Evolutionary conservation across 2,113 vertebrate species (phyloP), one percentile per base, ranked within the genome.

Genomic region (Dipodomys stephensi): DNA sequence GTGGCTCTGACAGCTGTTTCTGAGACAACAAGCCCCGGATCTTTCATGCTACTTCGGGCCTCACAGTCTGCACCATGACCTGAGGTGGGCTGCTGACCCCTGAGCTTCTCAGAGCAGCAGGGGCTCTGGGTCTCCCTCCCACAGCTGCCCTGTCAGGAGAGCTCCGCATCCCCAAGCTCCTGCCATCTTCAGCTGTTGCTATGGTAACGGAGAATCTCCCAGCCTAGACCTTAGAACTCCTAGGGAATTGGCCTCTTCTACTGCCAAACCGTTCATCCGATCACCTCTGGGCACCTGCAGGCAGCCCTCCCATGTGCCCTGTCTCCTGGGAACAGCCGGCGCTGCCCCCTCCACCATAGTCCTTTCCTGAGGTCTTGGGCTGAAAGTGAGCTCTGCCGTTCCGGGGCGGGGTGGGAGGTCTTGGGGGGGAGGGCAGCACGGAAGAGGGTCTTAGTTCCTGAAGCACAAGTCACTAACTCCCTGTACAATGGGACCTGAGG

Each of bases 211-310:
- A 57, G 92, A 22, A 0, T 46, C 49, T 67, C n/a, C 44, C 27
- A 25, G 4, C 65, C 86, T 77, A 65, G 74, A 53, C 30, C 39
- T 44, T 68, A 25, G 15, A 23, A 65, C 23, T 44, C 0, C 13
- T 79, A 69, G 71, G 65, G 82, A 57, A 19, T 49, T 20, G 19
- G 46, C 53, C 12, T 18, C 77, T 79, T 83, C 79, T 80, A n/a
- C 65, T 62, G 23, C 57, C 13, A 4, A 23, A 18, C 46, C 57
- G n/a, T n/a, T n/a, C n/a, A 6, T n/a, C 2, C 32, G 67, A 23
- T 35, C 0, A 2, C 46, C 57, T 35, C 11, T 1, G 0, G 46
- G 3, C 8, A 1, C 5, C 35, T 23, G 5, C n/a, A 32, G 30
- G 57, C 6, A 0, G 30, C 22, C 44, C 19, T 83, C 72, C 22